Evolutionary conservation across 2,113 vertebrate genomes (phyloP).

Genomic region (Platycercus adscitus): DNA sequence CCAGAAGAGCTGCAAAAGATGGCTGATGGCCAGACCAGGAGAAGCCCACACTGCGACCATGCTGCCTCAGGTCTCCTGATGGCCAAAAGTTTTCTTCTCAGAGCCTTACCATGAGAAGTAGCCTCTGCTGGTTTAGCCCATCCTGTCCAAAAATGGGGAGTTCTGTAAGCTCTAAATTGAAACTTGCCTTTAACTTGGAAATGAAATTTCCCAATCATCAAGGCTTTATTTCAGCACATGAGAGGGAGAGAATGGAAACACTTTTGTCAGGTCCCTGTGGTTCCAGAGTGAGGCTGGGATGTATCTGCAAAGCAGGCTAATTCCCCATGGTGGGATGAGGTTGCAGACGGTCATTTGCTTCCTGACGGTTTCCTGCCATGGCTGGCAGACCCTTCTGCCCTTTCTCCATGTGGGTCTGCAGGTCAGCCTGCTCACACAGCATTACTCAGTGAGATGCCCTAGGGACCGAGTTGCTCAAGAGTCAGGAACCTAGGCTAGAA

Average conservation of each 20-base stretch:
- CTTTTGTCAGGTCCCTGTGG: fast-evolving
- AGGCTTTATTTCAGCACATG: neutral
- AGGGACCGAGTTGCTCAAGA: neutral
- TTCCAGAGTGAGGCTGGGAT: neutral
- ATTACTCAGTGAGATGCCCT: neutral
- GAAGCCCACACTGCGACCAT: neutral
- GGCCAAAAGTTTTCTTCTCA: neutral
- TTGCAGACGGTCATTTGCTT: neutral
- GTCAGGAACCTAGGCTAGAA: neutral
- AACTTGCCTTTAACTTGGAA: neutral
- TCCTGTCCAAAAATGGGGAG: neutral
- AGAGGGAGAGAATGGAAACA: neutral
- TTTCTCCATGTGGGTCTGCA: neutral
- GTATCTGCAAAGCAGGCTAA: neutral
- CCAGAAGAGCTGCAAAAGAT: neutral
- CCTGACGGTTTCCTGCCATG: too few relatives aligned
- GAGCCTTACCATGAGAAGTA: neutral
- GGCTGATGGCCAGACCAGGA: neutral
- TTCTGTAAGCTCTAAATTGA: too few relatives aligned
- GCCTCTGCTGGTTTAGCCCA: fast-evolving
- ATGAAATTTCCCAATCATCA: fast-evolving
- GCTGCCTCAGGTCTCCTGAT: neutral
- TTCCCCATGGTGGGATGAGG: fast-evolving
- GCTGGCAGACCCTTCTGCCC: too few relatives aligned
- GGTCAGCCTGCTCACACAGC: neutral